These are phyloP conservation scores for Amorpha juglandis DNA, from an alignment of 2,888 invertebrate species.

Conservation along the genomic window DNA sequence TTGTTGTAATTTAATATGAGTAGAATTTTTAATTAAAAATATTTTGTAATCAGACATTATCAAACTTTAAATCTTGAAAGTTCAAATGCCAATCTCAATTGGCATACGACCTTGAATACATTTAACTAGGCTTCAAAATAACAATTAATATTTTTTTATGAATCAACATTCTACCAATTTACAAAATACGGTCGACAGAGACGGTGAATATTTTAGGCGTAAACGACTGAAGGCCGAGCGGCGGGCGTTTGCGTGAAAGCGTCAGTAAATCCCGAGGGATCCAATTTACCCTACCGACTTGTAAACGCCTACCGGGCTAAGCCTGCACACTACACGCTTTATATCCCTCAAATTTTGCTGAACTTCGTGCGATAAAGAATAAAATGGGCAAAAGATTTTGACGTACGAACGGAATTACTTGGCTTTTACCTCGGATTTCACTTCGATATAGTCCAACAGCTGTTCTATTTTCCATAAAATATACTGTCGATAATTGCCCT, in stretches of 20 bases:
- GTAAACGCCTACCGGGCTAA: conserved; percentile 63
- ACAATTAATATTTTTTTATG: conserved; percentile 35
- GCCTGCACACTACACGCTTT: conserved; percentile 61
- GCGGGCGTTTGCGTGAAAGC: conserved; percentile 61
- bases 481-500: neutral
- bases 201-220: conserved; percentile 69
- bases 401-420: conserved; percentile 43
- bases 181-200: conserved; percentile 56
- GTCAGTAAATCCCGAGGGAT: conserved; percentile 72
- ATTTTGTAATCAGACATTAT: neutral
- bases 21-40: neutral
- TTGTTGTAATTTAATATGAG: too few relatives aligned
- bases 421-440: conserved; percentile 24
- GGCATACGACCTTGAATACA: neutral
- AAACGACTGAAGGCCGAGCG: conserved; percentile 54
- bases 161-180: conserved; percentile 27
- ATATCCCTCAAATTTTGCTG: conserved; percentile 59
- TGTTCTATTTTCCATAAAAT: neutral
- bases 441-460: neutral
- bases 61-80: neutral
- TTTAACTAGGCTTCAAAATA: conserved; percentile 34
- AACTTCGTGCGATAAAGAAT: conserved; percentile 61
- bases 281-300: conserved; percentile 72
- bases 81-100: neutral
- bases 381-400: conserved; percentile 49